These are phyloP conservation scores for Chymomyza fuscimana DNA, from an alignment of 2,888 invertebrate genomes.

Conservation along the genomic window DNA sequence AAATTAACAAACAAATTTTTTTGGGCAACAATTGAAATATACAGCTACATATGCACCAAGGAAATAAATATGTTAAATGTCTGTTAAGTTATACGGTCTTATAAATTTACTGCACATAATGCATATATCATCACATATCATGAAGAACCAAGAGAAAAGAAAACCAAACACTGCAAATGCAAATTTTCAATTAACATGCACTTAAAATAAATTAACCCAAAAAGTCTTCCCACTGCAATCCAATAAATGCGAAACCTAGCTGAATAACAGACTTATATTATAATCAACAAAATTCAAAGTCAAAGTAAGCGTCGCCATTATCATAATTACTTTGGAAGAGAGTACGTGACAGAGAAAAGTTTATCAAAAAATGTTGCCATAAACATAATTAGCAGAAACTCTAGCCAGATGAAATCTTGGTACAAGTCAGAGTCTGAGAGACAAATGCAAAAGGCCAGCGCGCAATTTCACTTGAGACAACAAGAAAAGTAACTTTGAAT, in stretches of 20 bases:
- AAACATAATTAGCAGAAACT: constrained; percentile 50
- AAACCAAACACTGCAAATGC: not conserved
- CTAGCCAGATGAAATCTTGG: not conserved
- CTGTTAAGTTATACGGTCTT: too few relatives aligned
- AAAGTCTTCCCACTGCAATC: not conserved
- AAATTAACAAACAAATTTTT: too few relatives aligned
- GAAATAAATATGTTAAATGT: too few relatives aligned
- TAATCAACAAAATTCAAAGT: not conserved
- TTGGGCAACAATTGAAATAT: too few relatives aligned
- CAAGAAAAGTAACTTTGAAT: constrained; percentile 51
- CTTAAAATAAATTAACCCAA: not conserved
- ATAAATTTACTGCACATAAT: too few relatives aligned
- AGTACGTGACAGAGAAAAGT: constrained; percentile 55
- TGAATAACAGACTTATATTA: not conserved
- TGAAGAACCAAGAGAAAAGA: too few relatives aligned
- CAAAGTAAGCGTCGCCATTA: constrained; percentile 18
- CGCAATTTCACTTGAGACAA: constrained; percentile 20
- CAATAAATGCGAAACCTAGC: not conserved
- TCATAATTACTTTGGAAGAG: constrained; percentile 49
- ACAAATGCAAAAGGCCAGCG: not conserved
- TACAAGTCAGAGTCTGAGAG: not conserved
- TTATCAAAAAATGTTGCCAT: constrained; percentile 47
- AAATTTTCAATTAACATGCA: not conserved
- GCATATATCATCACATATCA: too few relatives aligned
- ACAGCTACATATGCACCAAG: too few relatives aligned